These are phyloP conservation scores for Apeira syringaria DNA, from an alignment of 2,888 invertebrate genomes.

Conservation along the genomic window DNA sequence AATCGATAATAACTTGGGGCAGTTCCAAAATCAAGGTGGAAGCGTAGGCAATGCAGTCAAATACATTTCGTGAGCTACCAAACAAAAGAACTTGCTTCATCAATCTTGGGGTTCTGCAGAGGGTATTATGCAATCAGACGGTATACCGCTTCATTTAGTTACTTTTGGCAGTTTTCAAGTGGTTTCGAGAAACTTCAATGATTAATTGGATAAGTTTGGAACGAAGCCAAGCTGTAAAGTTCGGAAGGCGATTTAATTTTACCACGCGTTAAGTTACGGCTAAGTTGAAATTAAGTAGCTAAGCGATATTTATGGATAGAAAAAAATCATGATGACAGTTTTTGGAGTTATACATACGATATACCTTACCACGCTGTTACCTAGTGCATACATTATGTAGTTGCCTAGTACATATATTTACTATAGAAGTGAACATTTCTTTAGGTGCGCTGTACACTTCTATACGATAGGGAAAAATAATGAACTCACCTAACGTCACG, in stretches of 20 bases:
- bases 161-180: slow-evolving; percentile 17
- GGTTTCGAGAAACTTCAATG: slow-evolving; percentile 11
- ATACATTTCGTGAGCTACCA: slow-evolving; percentile 17
- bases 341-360: too few relatives aligned
- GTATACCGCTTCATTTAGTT: slow-evolving; percentile 15
- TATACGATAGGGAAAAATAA: too few relatives aligned
- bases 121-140: slow-evolving; percentile 20
- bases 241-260: slow-evolving; percentile 9
- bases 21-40: slow-evolving; percentile 21
- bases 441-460: too few relatives aligned
- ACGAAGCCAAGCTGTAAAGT: slow-evolving; percentile 8
- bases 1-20: slow-evolving; percentile 28
- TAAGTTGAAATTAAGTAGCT: too few relatives aligned
- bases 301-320: too few relatives aligned
- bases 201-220: slow-evolving; percentile 18
- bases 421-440: too few relatives aligned
- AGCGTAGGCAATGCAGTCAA: slow-evolving; percentile 18
- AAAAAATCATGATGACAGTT: too few relatives aligned
- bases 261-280: neutral
- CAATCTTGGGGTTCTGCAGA: slow-evolving; percentile 23
- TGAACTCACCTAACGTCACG: too few relatives aligned
- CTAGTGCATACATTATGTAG: too few relatives aligned
- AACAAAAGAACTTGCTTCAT: slow-evolving; percentile 24
- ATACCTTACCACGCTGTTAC: too few relatives aligned
- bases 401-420: too few relatives aligned